Base-by-base conservation (phyloP, 2,888 invertebrate species). In the Tipula unca region DNA sequence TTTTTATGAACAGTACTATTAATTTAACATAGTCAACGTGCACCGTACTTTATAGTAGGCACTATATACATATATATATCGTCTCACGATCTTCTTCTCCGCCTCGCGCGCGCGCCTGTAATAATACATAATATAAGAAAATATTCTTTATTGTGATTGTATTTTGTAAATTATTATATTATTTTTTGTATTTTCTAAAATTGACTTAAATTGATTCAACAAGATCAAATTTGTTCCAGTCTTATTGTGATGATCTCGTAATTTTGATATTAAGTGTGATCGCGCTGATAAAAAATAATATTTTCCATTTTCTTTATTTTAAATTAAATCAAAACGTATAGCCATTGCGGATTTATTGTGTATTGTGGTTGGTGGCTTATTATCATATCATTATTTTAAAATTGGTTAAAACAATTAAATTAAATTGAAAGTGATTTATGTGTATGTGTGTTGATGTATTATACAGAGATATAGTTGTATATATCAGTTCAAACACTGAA, bases 161-260 rank as follows among this genome's bases (percentile, higher is more conserved):
- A 69, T 69, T 69, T 69, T 69, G 17, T 69, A 69, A 69, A 69
- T 69, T 69, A 69, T 69, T 25, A 69, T 69, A 25, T 48, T 14
- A n/a, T n/a, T 48, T n/a, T 48, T 48, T 48, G 36, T 36, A 17
- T 36, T 36, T 32, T 36, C 36, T 32, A 84, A 84, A 88, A 88
- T 88, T 88, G 87, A 88, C 86, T 88, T 88, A 88, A 88, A 88
- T 88, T 88, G 88, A 87, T 88, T 88, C 87, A 88, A 88, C 87
- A 87, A 88, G 88, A 87, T 88, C 87, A 88, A 88, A 88, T 88
- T 88, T 87, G 87, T 87, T 87, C 87, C 87, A 87, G 87, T 87
- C 87, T 69, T 69, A 69, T 69, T 69, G 69, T 69, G 69, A 69
- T 69, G 69, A 69, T 69, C 69, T 69, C 69, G 69, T 69, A 69